Evolutionary conservation across 2,888 invertebrate genomes (phyloP), one percentile per base, ranked within the genome.

Genomic region (Drosophila eohydei): DNA sequence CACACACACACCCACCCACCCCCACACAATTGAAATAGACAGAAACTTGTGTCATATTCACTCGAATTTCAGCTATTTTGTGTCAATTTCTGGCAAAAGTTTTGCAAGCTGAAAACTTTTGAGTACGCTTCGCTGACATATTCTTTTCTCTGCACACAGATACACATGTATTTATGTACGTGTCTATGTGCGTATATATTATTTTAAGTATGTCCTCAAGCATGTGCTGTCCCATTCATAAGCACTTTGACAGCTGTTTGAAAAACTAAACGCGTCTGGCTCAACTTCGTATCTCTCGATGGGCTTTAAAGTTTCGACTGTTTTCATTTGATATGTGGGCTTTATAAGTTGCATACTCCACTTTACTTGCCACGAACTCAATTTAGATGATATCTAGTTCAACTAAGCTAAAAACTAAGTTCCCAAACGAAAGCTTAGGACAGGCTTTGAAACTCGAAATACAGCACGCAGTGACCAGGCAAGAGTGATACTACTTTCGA

Each of bases 71-170:
- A 59, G 51, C 59, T 59, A 61, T 54, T 61, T 54, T 54, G 61
- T 44, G 55, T 36, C 55, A 65, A 65, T 61, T 65, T 40, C 62
- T 26, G 36, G 36, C 34, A 57, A 67, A 67, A 65, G 36, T 65
- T 67, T 67, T 16, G 34, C 26, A 58, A 36, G 28, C 9, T 40
- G 44, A 46, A 62, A 71, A 71, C 44, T 61, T 57, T 57, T 38
- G 28, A 46, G 44, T 34, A 26, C 41, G 57, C 48, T 36, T 26
- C 48, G 52, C 66, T 54, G 40, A 54, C 48, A 66, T 48, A 55
- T 63, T 44, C 50, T 21, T 14, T 14, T 28, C 38, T 26, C 16
- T 26, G 12, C 28, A n/a, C 46, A 28, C 6, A 26, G 3, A 7
- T 0, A 46, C 14, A 28, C 8, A 34, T 3, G 2, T 51, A 6